Evolutionary conservation across 2,113 vertebrate genomes (phyloP).

Genomic region (Leucosticte australis): DNA sequence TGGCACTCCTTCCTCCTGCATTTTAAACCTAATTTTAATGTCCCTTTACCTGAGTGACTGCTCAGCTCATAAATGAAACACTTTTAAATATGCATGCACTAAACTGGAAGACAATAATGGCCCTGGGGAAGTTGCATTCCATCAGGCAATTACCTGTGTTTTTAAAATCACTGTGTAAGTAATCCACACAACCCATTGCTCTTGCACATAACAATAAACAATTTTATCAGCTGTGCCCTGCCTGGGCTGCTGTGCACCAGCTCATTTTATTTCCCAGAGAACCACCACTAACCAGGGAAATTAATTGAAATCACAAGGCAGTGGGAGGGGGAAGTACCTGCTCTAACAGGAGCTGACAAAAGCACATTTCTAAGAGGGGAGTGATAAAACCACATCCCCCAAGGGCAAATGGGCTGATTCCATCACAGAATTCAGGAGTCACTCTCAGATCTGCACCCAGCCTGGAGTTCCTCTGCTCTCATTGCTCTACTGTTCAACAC

Average conservation of each 20-base stretch:
- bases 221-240: not conserved
- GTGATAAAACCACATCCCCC: not conserved
- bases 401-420: not conserved
- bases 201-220: not conserved
- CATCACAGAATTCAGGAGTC: not conserved
- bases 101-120: not conserved
- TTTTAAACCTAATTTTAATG: not conserved
- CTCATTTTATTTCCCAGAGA: not conserved
- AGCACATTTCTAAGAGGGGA: not conserved
- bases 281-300: conserved; percentile 11
- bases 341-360: conserved; percentile 14
- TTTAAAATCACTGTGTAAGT: not conserved
- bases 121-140: not conserved
- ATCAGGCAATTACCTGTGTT: conserved; percentile 12
- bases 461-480: not conserved
- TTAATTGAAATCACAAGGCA: conserved; percentile 19
- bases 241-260: not conserved
- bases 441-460: not conserved
- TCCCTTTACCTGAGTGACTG: not conserved
- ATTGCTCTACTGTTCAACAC: not conserved
- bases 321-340: not conserved
- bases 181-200: not conserved
- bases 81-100: not conserved
- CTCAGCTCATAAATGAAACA: not conserved
- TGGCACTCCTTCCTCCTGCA: not conserved